These are phyloP conservation scores for Bradypus variegatus DNA, from an alignment of 2,797 vertebrate genomes.

Conservation along the genomic window DNA sequence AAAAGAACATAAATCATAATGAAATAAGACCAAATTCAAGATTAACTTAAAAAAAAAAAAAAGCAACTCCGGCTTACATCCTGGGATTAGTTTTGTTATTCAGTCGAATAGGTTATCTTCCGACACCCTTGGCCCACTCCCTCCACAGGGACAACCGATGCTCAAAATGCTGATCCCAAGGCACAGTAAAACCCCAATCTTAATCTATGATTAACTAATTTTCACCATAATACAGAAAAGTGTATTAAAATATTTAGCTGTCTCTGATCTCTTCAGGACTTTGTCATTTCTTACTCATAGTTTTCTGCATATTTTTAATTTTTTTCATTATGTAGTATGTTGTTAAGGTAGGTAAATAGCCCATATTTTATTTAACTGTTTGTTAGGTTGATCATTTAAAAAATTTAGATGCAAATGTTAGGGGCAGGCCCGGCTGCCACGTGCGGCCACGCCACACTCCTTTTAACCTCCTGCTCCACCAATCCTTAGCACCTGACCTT, in stretches of 20 bases:
- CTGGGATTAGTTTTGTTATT: not conserved
- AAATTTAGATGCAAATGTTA: not conserved
- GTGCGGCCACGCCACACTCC: too few species aligned
- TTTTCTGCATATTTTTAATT: not conserved
- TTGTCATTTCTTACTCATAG: not conserved
- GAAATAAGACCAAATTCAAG: not conserved
- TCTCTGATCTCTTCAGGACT: not conserved
- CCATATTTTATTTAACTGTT: not conserved
- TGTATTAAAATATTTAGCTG: not conserved
- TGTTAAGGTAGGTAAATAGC: not conserved
- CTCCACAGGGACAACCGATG: not conserved
- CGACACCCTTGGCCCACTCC: fast-evolving
- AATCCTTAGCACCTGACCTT: not conserved
- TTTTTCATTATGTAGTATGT: not conserved
- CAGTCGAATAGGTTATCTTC: not conserved
- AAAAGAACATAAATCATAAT: not conserved
- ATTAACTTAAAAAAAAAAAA: not conserved
- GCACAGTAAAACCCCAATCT: not conserved
- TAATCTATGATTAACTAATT: not conserved
- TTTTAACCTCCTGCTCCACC: not conserved
- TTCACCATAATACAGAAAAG: not conserved
- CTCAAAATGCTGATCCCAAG: not conserved
- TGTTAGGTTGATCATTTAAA: not conserved
- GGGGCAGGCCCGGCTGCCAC: not conserved
- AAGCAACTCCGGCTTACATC: not conserved